Conservation (phyloP, 2,797 vertebrate species). For the Miopithecus talapoin region DNA sequence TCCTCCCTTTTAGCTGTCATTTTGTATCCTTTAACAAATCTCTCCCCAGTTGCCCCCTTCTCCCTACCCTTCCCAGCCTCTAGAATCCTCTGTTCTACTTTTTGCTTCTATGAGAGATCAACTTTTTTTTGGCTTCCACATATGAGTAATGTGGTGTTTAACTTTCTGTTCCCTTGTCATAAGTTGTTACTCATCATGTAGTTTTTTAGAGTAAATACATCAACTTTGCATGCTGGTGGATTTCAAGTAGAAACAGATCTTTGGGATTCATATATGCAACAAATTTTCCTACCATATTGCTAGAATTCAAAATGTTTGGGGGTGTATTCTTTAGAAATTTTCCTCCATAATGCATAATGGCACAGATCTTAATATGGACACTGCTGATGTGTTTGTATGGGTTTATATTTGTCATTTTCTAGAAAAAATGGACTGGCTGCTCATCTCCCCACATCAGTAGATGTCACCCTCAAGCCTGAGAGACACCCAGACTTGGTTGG, state of each 20-base stretch:
- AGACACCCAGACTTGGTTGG: neutral
- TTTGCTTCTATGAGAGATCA: no score
- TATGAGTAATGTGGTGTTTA: no score
- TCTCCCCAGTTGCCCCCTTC: no score
- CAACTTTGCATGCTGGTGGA: neutral
- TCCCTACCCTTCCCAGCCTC: no score
- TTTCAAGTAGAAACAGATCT: neutral
- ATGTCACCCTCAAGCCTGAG: neutral
- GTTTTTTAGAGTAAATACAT: neutral
- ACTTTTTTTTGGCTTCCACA: no score
- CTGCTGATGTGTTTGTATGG: neutral
- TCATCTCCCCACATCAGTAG: neutral
- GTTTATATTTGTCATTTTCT: neutral
- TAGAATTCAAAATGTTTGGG: neutral
- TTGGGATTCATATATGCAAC: neutral
- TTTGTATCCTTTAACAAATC: no score
- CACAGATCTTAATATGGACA: neutral
- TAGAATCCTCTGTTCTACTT: no score
- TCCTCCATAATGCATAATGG: neutral
- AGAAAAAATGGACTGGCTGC: neutral
- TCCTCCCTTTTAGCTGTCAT: no score
- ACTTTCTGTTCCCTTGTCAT: neutral
- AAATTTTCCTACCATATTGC: neutral
- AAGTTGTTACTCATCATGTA: rapidly evolving
- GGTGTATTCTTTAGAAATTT: neutral